Percentiles rank a stretch among this genome's conserved stretches.
Conservation (phyloP, 2,113 vertebrate genomes). For the Paramormyrops kingsleyae region DNA sequence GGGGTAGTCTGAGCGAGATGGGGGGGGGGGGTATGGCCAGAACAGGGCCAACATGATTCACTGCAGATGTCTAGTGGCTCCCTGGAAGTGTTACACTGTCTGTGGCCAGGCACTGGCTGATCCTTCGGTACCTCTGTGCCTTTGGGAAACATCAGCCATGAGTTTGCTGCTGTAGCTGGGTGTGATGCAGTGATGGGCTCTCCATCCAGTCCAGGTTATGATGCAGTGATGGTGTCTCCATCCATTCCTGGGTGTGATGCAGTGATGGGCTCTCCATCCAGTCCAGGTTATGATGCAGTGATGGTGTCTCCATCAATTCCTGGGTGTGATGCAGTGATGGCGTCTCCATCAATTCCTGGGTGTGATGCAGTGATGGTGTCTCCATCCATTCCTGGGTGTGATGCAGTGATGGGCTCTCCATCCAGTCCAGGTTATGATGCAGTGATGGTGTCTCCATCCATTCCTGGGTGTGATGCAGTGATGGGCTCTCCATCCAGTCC, state of each 20-base stretch:
- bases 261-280: conserved; percentile 17
- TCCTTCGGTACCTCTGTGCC: conserved; percentile 24
- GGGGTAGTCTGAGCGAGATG: neutral
- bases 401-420: conserved; percentile 22
- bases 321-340: conserved; percentile 19
- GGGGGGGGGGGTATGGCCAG: neutral
- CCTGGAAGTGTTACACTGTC: conserved; percentile 4
- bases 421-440: conserved; percentile 44
- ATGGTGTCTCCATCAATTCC: conserved; percentile 49
- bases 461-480: conserved; percentile 23
- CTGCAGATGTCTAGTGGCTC: neutral
- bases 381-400: conserved; percentile 31
- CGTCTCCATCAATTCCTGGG: conserved; percentile 42
- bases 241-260: conserved; percentile 35
- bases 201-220: conserved; percentile 34
- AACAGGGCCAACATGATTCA: neutral
- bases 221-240: conserved; percentile 50
- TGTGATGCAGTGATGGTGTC: neutral
- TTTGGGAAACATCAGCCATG: conserved; percentile 41
- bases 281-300: conserved; percentile 54
- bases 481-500: conserved; percentile 30
- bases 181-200: conserved; percentile 20
- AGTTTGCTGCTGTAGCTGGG: conserved; percentile 44
- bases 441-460: conserved; percentile 49
- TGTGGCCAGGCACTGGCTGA: conserved; percentile 37